Evolutionary conservation across 2,888 invertebrate genomes (phyloP).

Genomic region (Synanthedon vespiformis): DNA sequence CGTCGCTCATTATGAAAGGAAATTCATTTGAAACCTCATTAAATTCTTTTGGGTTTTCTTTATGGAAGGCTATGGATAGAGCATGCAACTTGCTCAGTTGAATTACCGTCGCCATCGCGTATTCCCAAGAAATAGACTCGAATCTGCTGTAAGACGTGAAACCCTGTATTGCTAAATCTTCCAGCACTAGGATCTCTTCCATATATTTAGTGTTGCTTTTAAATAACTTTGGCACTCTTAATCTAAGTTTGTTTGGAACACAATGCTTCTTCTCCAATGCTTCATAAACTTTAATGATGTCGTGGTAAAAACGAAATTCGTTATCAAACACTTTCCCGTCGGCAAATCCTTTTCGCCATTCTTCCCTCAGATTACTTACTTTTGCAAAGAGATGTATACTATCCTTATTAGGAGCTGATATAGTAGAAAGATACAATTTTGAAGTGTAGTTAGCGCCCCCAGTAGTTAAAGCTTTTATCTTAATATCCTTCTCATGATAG

Average conservation of each 20-base stretch:
- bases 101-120: constrained; percentile 17
- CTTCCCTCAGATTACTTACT: constrained; percentile 27
- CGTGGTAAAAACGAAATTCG: constrained; percentile 3
- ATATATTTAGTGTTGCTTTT: constrained; percentile 7
- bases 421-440: constrained; percentile 13
- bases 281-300: constrained; percentile 1
- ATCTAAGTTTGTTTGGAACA: constrained; percentile 4
- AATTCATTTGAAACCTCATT: constrained; percentile 1
- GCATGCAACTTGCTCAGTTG: constrained; percentile 33
- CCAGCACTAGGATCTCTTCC: constrained; percentile 20
- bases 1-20: neutral
- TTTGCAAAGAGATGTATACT: constrained; percentile 31
- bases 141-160: constrained; percentile 22
- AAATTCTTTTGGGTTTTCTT: constrained; percentile 22
- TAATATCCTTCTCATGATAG: constrained; percentile 14
- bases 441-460: constrained; percentile 31
- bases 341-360: constrained; percentile 16
- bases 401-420: constrained; percentile 10
- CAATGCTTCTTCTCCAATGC: constrained; percentile 7
- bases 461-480: constrained; percentile 14
- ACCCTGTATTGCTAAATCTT: constrained; percentile 19
- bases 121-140: constrained; percentile 21
- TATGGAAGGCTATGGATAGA: constrained; percentile 25
- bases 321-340: constrained; percentile 7
- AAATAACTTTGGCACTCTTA: constrained; percentile 13